phyloP scores from a whole-genome alignment of 2,113 vertebrate species.

The Heptranchias perlo region DNA sequence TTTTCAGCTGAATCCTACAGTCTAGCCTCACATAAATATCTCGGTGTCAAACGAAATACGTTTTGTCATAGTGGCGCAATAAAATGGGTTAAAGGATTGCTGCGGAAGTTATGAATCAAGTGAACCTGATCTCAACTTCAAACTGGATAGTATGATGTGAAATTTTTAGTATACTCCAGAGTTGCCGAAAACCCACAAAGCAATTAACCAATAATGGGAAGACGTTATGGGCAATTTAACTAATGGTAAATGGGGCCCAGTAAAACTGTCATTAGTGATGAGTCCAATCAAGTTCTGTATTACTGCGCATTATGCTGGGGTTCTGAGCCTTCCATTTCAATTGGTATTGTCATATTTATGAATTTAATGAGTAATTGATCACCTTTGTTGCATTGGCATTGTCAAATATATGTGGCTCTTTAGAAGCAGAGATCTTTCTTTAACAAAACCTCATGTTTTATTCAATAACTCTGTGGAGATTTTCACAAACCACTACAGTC shows the following conservation, averaged over 20 bases:
- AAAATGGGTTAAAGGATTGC: neutral
- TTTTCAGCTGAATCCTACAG: neutral
- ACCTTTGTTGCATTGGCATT: neutral
- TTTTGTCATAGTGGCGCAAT: neutral
- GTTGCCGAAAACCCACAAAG: slow-evolving; percentile 53
- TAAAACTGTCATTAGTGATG: slow-evolving; percentile 57
- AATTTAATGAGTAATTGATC: neutral
- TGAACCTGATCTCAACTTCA: slow-evolving; percentile 29
- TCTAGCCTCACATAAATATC: neutral
- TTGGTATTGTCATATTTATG: neutral
- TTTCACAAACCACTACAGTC: slow-evolving; percentile 44
- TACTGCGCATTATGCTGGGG: neutral
- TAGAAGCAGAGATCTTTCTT: neutral
- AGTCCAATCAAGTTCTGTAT: slow-evolving; percentile 41
- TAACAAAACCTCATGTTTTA: slow-evolving; percentile 48
- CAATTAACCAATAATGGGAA: slow-evolving; percentile 63
- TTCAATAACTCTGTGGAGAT: slow-evolving; percentile 46
- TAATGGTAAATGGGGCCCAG: slow-evolving; percentile 57
- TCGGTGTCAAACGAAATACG: neutral
- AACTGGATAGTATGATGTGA: slow-evolving; percentile 43
- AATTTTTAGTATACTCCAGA: slow-evolving; percentile 54
- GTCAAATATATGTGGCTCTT: neutral
- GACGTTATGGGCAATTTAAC: slow-evolving; percentile 65
- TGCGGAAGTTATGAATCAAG: slow-evolving; percentile 8
- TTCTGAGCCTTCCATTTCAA: neutral